phyloP scores from a whole-genome alignment of 1,140 invertebrate genomes.

The Aradophagus sp. region DNA sequence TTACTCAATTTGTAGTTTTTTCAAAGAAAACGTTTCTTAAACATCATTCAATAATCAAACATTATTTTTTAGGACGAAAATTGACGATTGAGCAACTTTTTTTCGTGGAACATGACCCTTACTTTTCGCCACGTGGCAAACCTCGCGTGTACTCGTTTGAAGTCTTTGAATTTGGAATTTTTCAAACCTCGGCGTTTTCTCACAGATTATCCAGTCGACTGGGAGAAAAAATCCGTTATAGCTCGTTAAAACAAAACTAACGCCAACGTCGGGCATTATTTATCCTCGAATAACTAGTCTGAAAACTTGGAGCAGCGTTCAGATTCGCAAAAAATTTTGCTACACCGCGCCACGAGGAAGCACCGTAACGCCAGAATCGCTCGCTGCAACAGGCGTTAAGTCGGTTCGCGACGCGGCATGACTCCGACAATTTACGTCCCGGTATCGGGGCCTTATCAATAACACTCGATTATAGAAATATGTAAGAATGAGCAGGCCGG shows the following conservation, averaged over 20 bases:
- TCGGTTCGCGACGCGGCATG: constrained; percentile 44
- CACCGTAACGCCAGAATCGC: constrained; percentile 5
- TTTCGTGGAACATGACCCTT: no score
- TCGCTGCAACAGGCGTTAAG: constrained; percentile 47
- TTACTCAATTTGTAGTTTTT: no score
- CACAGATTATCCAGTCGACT: background rate
- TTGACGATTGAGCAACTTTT: no score
- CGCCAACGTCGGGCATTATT: background rate
- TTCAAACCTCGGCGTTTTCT: no score
- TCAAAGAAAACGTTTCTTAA: no score
- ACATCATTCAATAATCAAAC: no score
- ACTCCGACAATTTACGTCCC: constrained; percentile 61
- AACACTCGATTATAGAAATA: constrained; percentile 61
- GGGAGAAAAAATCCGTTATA: background rate
- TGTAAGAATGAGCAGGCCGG: constrained; percentile 48
- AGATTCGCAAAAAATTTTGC: background rate
- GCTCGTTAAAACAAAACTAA: constrained; percentile 16
- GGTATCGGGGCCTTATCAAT: constrained; percentile 62
- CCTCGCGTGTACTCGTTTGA: background rate
- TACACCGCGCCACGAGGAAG: constrained; percentile 17
- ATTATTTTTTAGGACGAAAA: no score
- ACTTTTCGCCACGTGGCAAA: no score
- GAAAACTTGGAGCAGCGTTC: constrained; percentile 4
- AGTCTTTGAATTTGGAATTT: no score
- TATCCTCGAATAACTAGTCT: constrained; percentile 16